These are phyloP conservation scores for Parasteatoda lunata DNA, from an alignment of 2,888 invertebrate species.

Conservation along the genomic window DNA sequence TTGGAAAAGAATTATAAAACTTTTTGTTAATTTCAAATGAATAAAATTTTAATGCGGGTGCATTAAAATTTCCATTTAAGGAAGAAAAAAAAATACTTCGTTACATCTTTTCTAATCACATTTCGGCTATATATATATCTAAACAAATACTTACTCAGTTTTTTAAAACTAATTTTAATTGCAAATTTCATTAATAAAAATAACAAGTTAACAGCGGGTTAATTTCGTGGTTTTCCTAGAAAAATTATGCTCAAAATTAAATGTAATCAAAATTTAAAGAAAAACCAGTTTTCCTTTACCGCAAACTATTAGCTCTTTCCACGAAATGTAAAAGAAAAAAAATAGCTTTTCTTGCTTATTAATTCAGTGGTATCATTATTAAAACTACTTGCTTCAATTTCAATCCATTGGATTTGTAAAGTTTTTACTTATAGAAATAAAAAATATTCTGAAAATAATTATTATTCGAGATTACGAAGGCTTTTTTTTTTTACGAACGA, in stretches of 20 bases:
- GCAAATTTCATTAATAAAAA: no score
- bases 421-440: background rate
- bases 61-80: no score
- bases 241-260: no score
- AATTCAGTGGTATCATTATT: background rate
- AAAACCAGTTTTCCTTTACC: background rate
- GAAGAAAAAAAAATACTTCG: no score
- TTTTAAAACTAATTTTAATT: no score
- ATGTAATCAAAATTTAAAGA: background rate
- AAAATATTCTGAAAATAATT: constrained; percentile 41
- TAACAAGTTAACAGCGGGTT: no score
- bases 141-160: no score
- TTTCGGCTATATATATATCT: no score
- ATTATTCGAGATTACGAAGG: constrained; percentile 38
- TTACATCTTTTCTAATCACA: no score
- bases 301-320: background rate
- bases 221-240: background rate
- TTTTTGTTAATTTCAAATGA: no score
- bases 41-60: no score
- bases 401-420: background rate
- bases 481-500: constrained; percentile 35
- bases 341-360: background rate
- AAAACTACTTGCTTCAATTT: background rate
- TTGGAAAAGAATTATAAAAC: no score
- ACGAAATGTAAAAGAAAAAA: background rate